Base-by-base conservation (phyloP, 2,888 invertebrate species). In the Euclidia mi region DNA sequence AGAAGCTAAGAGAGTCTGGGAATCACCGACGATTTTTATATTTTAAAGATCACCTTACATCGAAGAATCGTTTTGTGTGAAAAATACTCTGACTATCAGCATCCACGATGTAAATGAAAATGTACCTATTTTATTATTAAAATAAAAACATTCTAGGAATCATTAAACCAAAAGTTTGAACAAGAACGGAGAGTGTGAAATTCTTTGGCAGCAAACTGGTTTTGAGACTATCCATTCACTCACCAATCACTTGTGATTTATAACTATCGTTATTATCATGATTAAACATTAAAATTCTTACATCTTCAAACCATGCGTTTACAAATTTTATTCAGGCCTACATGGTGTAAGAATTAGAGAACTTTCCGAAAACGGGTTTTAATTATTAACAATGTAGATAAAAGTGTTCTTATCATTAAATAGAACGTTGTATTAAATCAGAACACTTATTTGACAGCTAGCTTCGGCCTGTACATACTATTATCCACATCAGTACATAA, bases 221-320 rank as follows among this genome's bases (percentile, higher is more conserved):
- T 40, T 17, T n/a, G 12, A 17, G 15, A 7, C 0, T 3, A 29
- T 15, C 20, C 31, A 14, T 15, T 29, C 28, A 47, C n/a, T n/a
- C n/a, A 47, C 38, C 38, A 38, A 37, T 38, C 3, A 46, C 15
- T 9, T 29, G 14, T 35, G 17, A 31, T 12, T 31, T 32, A 17
- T 18, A 14, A n/a, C 2, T 10, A 9, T 32, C 4, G 14, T 7
- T 4, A 1, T 31, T 31, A 15, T 15, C 32, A 35, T 4, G 15
- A 35, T 20, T n/a, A n/a, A n/a, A 45, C 18, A 34, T 44, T 34
- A 20, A 34, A n/a, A 44, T 44, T 44, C 18, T 17, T 15, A 9
- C 1, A 25, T 31, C 2, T 31, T 6, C 3, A 14, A 4, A 38
- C 11, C 11, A 38, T 18, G 17, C 10, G 14, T 15, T 18, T n/a